Base-by-base conservation (phyloP, 1,140 invertebrate species). In the Alviniconcha marisindica region DNA sequence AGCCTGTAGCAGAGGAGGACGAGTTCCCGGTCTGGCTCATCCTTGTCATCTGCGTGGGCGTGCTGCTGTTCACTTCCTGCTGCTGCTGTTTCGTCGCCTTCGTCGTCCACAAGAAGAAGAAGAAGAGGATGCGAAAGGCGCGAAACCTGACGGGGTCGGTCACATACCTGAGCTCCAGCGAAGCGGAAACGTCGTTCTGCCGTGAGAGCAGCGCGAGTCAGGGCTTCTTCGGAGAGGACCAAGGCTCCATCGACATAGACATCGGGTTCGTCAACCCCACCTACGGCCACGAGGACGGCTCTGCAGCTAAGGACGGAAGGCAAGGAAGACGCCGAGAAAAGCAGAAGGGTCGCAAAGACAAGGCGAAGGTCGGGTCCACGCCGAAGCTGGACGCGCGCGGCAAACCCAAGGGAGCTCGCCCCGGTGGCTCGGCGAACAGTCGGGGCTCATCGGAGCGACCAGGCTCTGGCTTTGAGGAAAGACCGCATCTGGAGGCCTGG, bases 81-180 rank as follows among this genome's bases (percentile, higher is more conserved):
- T 66, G 56, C 78, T 80, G 78, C 78, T 80, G 78, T 40, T 80
- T 38, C 15, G n/a, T 80, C 2, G 78, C n/a, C 28, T 80, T 80
- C 40, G 7, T 63, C 36, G n/a, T 80, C 24, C 14, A 12, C 36
- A 80, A 80, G 78, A 80, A 80, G 36, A 54, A 78, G 51, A 80
- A 80, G 40, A 63, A 66, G 60, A 66, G 54, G n/a, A 44, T 21
- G 33, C 33, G n/a, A 33, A 31, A 28, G 15, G 24, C 48, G 31
- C 73, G 73, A n/a, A 40, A 33, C n/a, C 40, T 76, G 24, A 31
- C 0, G 0, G 28, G 24, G 3, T 31, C 73, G 4, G 73, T 76
- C 31, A 28, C 73, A 5, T 24, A 4, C 15, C 1, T 80, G 38
- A 42, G 36, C 24, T 42, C 15, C 2, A 48, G 36, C 7, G 77